Evolutionary conservation across 2,888 invertebrate genomes (phyloP).

Genomic region (Plagodis pulveraria): DNA sequence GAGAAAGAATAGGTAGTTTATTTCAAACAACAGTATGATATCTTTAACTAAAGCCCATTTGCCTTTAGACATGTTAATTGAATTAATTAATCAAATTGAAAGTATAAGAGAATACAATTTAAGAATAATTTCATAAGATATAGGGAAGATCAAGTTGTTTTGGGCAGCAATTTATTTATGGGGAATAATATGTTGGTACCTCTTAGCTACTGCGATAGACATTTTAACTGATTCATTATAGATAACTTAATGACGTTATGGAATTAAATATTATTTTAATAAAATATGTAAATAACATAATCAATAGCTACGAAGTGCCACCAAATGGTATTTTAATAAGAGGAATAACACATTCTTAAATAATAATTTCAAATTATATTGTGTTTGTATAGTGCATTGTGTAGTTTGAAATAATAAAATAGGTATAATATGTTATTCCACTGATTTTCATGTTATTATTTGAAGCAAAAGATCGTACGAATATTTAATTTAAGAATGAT

Average conservation of each 20-base stretch:
- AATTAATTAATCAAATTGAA: slow-evolving; percentile 57
- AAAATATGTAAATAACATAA: background rate
- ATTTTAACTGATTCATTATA: background rate
- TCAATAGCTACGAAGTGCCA: slow-evolving; percentile 37
- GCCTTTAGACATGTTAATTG: slow-evolving; percentile 72
- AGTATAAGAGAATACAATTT: slow-evolving; percentile 51
- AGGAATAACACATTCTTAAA: slow-evolving; percentile 25
- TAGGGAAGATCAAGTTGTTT: slow-evolving; percentile 44
- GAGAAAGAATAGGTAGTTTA: slow-evolving; percentile 66
- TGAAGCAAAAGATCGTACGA: slow-evolving; percentile 26
- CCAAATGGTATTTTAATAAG: slow-evolving; percentile 18
- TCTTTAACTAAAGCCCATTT: slow-evolving; percentile 77
- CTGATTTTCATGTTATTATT: slow-evolving; percentile 15
- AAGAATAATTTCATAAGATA: slow-evolving; percentile 38
- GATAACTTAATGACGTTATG: background rate
- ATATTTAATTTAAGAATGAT: background rate
- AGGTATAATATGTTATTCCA: slow-evolving; percentile 24
- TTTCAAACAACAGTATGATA: slow-evolving; percentile 67
- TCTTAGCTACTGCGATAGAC: slow-evolving; percentile 48
- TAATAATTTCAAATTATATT: background rate
- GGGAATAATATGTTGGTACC: slow-evolving; percentile 32
- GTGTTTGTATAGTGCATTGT: too few species aligned
- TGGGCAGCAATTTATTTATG: slow-evolving; percentile 59
- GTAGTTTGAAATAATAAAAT: too few species aligned
- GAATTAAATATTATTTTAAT: background rate